Evolutionary conservation across 2,113 vertebrate genomes (phyloP).

Genomic region (Microtus oregoni): DNA sequence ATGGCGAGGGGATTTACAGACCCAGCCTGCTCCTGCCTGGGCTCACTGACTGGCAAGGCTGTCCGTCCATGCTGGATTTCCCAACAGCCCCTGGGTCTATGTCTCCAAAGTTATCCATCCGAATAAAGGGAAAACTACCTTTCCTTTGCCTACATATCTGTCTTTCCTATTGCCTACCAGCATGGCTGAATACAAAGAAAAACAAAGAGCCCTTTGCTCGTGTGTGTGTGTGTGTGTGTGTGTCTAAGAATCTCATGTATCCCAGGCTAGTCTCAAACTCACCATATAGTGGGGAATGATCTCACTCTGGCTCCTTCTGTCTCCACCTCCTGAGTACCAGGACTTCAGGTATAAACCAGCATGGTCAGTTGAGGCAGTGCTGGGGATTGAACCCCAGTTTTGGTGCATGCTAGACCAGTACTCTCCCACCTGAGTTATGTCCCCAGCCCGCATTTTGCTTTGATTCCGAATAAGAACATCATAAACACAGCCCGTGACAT

Average conservation of each 20-base stretch:
- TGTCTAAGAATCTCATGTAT: not conserved
- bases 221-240: not conserved
- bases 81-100: not conserved
- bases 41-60: not conserved
- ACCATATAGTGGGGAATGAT: not conserved
- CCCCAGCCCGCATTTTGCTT: not conserved
- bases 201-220: not conserved
- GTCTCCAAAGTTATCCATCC: not conserved
- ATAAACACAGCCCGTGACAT: not conserved
- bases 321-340: not conserved
- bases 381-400: not conserved
- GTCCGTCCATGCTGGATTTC: not conserved
- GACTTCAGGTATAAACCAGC: not conserved
- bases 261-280: not conserved
- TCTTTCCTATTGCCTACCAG: not conserved
- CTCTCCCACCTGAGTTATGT: not conserved
- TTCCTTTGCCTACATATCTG: not conserved
- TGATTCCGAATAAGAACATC: not conserved
- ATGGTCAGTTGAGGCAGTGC: not conserved
- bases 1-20: rapidly evolving
- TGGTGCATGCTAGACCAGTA: not conserved
- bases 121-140: not conserved
- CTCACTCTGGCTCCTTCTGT: not conserved
- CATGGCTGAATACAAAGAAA: not conserved
- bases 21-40: not conserved